Conservation (phyloP, 2,797 vertebrate genomes). For the Gallinago stenura region DNA sequence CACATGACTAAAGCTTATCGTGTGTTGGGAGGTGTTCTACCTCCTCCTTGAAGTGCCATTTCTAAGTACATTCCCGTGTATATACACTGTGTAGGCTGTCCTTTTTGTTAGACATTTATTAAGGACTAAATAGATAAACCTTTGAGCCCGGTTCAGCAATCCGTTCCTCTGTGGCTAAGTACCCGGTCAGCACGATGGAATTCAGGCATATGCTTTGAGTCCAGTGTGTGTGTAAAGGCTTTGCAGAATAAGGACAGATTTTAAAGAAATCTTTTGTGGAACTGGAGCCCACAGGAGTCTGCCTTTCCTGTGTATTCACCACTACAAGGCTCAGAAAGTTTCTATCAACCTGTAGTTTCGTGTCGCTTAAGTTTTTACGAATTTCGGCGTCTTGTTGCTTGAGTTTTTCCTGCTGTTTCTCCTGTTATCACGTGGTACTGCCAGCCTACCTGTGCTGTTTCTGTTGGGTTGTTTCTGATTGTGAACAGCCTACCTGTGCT, state of each 20-base stretch:
- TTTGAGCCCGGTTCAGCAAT: not conserved
- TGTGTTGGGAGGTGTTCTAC: not conserved
- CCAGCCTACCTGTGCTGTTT: not conserved
- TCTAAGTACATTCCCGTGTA: not conserved
- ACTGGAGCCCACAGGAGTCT: not conserved
- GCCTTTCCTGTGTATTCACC: not conserved
- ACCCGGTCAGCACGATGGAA: not conserved
- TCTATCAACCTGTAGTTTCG: not conserved
- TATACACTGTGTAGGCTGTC: not conserved
- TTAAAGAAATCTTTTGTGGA: not conserved
- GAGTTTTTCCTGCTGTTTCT: not conserved
- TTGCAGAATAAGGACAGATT: not conserved
- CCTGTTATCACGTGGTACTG: not conserved
- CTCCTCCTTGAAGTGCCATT: slow-evolving; percentile 16
- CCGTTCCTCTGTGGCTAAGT: not conserved
- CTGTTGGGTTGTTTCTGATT: not conserved
- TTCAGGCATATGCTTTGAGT: not conserved
- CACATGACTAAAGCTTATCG: slow-evolving; percentile 1
- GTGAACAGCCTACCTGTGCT: not conserved
- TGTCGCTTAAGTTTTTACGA: not conserved
- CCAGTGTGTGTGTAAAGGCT: not conserved
- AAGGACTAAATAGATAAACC: not conserved
- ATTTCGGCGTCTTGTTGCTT: not conserved
- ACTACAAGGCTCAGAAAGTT: not conserved
- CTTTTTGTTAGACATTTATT: not conserved